Conservation (phyloP, 1,140 invertebrate species). For the Calliphora vicina region DNA sequence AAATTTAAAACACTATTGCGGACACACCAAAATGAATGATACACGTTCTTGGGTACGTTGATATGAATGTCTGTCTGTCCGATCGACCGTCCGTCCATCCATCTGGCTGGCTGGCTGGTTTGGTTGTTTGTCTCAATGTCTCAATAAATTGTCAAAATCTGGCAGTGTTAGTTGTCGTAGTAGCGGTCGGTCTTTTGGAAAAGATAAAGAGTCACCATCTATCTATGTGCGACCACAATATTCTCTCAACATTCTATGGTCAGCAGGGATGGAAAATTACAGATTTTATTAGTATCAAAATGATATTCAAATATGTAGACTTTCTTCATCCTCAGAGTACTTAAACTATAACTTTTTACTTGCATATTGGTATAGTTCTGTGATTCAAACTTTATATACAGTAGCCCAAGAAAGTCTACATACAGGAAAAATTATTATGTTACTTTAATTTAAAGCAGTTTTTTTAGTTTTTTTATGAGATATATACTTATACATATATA, state of each 20-base stretch:
- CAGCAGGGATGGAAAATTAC: too few species aligned
- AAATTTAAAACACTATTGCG: neutral
- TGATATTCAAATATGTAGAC: too few species aligned
- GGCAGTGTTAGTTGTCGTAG: neutral
- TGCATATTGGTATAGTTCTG: too few species aligned
- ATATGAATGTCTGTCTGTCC: neutral
- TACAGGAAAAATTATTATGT: too few species aligned
- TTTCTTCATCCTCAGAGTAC: too few species aligned
- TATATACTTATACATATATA: too few species aligned
- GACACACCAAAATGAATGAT: neutral
- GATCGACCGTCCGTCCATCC: neutral
- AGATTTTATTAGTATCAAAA: too few species aligned
- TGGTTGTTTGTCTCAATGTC: neutral
- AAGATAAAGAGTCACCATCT: neutral
- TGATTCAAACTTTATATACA: too few species aligned
- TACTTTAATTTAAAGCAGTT: too few species aligned
- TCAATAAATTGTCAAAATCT: neutral
- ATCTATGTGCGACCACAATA: neutral
- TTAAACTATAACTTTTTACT: too few species aligned
- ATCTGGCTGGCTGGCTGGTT: neutral
- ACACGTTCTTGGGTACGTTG: neutral
- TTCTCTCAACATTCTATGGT: neutral
- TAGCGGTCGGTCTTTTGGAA: neutral
- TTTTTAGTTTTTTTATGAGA: too few species aligned
- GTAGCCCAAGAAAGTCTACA: too few species aligned